phyloP scores from a whole-genome alignment of 2,797 vertebrate genomes.

The Carapus acus region DNA sequence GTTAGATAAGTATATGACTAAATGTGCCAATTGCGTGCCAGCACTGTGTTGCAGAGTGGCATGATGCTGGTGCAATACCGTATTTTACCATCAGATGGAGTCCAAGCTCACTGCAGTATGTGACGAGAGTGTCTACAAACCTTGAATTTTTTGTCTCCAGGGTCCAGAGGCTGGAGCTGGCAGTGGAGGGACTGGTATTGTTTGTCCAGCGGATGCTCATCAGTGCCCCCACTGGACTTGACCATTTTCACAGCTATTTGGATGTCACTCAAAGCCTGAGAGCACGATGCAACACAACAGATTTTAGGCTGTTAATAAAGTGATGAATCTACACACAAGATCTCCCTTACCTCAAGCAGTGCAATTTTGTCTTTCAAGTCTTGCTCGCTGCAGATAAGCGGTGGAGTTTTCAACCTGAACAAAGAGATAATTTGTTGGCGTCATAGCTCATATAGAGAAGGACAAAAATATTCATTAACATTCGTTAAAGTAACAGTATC shows the following conservation, averaged over 20 bases:
- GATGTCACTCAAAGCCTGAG: constrained; percentile 80
- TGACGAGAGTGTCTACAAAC: too few relatives aligned
- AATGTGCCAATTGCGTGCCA: too few relatives aligned
- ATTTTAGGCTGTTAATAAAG: too few relatives aligned
- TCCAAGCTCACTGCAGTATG: too few relatives aligned
- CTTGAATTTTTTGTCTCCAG: constrained; percentile 69
- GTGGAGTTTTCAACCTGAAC: constrained; percentile 74
- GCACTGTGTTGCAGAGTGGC: too few relatives aligned
- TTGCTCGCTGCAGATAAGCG: constrained; percentile 72
- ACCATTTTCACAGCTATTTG: constrained; percentile 84
- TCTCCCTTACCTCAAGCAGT: constrained; percentile 77
- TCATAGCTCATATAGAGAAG: too few relatives aligned
- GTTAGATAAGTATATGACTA: too few relatives aligned
- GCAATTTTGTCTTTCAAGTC: constrained; percentile 82
- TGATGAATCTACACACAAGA: not conserved
- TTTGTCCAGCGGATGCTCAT: constrained; percentile 80
- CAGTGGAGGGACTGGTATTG: constrained; percentile 79
- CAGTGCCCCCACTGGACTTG: constrained; percentile 58
- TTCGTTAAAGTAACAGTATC: too few relatives aligned
- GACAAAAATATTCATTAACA: too few relatives aligned
- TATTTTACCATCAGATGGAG: too few relatives aligned
- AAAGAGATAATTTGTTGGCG: constrained; percentile 10
- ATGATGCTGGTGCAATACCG: too few relatives aligned
- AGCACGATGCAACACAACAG: too few relatives aligned
- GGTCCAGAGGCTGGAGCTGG: constrained; percentile 70